Percentiles rank a stretch among this genome's conserved stretches.
phyloP scores from a whole-genome alignment of 2,113 vertebrate genomes.

The Cheirogaleus medius region DNA sequence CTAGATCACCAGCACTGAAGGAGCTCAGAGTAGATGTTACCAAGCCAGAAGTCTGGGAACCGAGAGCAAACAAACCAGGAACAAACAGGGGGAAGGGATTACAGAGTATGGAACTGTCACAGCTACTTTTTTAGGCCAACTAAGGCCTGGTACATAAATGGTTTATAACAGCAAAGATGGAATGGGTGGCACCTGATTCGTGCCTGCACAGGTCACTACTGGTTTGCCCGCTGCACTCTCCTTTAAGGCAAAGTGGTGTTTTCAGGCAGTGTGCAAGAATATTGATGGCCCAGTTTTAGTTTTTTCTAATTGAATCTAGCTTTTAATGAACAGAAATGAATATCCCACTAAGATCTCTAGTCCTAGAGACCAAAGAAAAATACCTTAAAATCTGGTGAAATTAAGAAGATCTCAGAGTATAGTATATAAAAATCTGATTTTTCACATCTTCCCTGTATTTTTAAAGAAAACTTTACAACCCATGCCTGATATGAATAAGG shows the following conservation, averaged over 20 bases:
- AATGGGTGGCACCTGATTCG: neutral
- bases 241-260: neutral
- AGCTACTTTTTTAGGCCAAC: neutral
- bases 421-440: constrained; percentile 41
- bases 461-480: constrained; percentile 61
- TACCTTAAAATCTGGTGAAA: constrained; percentile 46
- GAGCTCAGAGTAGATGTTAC: neutral
- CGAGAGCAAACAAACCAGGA: neutral
- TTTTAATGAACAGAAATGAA: neutral
- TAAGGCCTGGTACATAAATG: neutral
- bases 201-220: neutral
- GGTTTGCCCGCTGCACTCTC: neutral
- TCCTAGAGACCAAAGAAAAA: constrained; percentile 41
- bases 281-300: neutral
- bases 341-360: neutral
- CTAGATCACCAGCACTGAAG: neutral
- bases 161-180: neutral
- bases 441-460: constrained; percentile 42
- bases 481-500: constrained; percentile 67
- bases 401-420: constrained; percentile 22
- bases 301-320: constrained; percentile 21
- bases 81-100: no score
- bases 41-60: neutral
- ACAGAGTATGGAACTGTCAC: neutral
- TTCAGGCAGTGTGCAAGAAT: neutral